phyloP scores from a whole-genome alignment of 2,888 invertebrate genomes.

The Lymantria monacha region DNA sequence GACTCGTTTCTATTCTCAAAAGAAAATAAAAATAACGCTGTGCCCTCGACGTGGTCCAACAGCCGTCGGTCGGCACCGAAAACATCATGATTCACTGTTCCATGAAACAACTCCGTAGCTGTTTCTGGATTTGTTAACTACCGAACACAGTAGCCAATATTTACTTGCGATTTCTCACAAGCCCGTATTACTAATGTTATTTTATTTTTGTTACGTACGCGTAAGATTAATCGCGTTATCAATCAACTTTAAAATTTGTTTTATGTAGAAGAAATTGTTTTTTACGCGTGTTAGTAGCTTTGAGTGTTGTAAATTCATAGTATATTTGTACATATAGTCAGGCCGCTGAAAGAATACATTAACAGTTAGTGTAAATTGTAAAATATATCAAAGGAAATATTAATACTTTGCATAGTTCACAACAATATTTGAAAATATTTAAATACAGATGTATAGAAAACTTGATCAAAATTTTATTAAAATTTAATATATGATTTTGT shows the following conservation, averaged over 20 bases:
- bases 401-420: too few relatives aligned
- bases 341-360: not conserved
- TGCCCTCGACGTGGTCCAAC: constrained; percentile 48
- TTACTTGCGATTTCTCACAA: constrained; percentile 47
- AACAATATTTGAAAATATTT: too few relatives aligned
- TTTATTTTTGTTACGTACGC: constrained; percentile 24
- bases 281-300: not conserved
- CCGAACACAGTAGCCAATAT: constrained; percentile 47
- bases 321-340: not conserved
- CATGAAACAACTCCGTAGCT: constrained; percentile 55
- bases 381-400: too few relatives aligned
- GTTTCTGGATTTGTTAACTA: constrained; percentile 53
- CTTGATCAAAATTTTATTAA: too few relatives aligned
- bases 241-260: constrained; percentile 11
- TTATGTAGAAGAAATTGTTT: not conserved
- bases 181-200: constrained; percentile 25
- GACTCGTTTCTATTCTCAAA: constrained; percentile 71
- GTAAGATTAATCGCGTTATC: constrained; percentile 28
- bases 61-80: constrained; percentile 40
- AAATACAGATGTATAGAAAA: too few relatives aligned
- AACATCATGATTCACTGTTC: constrained; percentile 71
- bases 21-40: constrained; percentile 74
- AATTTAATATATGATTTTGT: too few relatives aligned
- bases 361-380: too few relatives aligned
- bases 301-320: not conserved